Base-by-base conservation (phyloP, 2,888 invertebrate genomes). In the Athalia rosae region DNA sequence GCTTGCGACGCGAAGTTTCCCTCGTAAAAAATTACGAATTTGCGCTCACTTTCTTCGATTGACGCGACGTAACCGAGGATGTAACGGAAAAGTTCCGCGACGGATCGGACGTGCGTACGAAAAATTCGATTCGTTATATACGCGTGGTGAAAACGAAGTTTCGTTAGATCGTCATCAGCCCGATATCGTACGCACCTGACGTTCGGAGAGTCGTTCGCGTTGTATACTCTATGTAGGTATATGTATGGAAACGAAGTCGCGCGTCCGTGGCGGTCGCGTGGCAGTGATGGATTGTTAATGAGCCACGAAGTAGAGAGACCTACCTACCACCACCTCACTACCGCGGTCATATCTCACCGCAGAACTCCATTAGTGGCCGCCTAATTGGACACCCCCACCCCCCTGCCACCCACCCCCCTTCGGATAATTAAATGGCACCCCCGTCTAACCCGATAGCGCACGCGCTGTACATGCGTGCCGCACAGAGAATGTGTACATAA, bases 231-330 rank as follows among this genome's bases (percentile, higher is more conserved):
- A n/a, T n/a, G n/a, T n/a, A n/a, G n/a, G n/a, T n/a, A n/a, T n/a
- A n/a, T n/a, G 8, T 53, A n/a, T 53, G 11, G 53, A 53, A 53
- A 53, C 53, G 53, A 53, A 3, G 8, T 53, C 53, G n/a, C n/a
- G n/a, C n/a, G 53, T 53, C 3, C 3, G 8, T 56, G 61, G 76
- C 78, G 77, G 79, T 78, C 79, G 80, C 79, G 80, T 80, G 80
- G 80, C 79, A 79, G 80, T 83, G 82, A 83, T 83, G 82, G 82
- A 83, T 83, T 81, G 82, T 82, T 82, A 83, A 83, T 83, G 82
- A 83, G 82, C 80, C 80, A 76, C 82, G 80, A 82, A 80, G 82
- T 28, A 82, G 82, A 79, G 77, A 79, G 79, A 79, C 77, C 81
- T 80, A 79, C 74, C n/a, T n/a, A n/a, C n/a, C n/a, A n/a, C n/a